Evolutionary conservation across 2,113 vertebrate species (phyloP), one percentile per base, ranked within the genome.

Genomic region (Catagonus wagneri): DNA sequence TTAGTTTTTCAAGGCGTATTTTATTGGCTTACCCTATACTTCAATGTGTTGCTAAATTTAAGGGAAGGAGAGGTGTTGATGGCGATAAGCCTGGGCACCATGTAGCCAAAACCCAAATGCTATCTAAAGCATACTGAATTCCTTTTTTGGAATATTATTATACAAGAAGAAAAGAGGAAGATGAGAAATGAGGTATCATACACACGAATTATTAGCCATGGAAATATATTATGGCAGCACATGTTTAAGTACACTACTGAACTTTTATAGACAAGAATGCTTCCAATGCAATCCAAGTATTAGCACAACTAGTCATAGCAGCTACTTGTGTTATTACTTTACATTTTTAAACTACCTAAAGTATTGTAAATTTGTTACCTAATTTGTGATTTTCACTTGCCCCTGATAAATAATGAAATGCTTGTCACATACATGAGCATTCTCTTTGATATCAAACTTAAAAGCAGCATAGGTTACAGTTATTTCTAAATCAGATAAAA

Each of bases 401-500:
- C 27, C 1, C 69, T 93, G 66, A 54, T 93, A 83, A 74, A 39
- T 75, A 22, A 95, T 65, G 17, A 81, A 89, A 87, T 52, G 2
- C 86, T 78, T 84, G 85, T 44, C 1, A 32, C 3, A 66, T 19
- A 89, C 3, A 52, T 86, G 56, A 66, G 6, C 7, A 90, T 94
- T 75, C 4, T 78, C 71, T 97, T 76, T 68, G 11, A 56, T 86
- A 87, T 75, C 10, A 78, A 69, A 89, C 44, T 58, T 91, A 60
- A 76, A 92, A 86, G 8, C 7, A 86, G 17, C 11, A 79, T 11
- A 88, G 2, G 0, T 71, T 81, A 68, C 27, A 79, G 15, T 22
- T 94, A 91, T 83, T 94, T 96, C 32, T 80, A 93, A 87, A 92
- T 50, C 32, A 89, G 36, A 50, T 92, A 83, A 81, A 84, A 60